Conservation (phyloP, 2,113 vertebrate genomes). For the Poecile atricapillus region DNA sequence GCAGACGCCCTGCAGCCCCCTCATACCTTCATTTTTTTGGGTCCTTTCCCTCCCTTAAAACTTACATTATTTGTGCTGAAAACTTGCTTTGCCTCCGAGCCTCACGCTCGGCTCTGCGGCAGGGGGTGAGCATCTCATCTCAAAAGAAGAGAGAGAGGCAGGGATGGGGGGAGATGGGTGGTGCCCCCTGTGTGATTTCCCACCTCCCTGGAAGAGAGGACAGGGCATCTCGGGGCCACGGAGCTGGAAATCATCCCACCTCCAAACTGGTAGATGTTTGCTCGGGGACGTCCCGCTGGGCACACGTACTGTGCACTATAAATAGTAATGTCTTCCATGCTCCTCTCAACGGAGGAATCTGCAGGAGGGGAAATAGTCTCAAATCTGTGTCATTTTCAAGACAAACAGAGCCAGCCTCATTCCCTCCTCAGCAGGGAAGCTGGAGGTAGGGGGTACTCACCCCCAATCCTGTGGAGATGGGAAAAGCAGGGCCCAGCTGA, state of each 20-base stretch:
- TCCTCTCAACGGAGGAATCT: constrained; percentile 23
- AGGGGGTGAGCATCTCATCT: neutral
- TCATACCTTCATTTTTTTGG: neutral
- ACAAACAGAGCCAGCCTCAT: constrained; percentile 42
- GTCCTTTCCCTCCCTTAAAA: neutral
- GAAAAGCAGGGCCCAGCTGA: neutral
- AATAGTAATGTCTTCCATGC: constrained; percentile 58
- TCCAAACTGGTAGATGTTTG: neutral
- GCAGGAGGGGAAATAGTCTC: constrained; percentile 63
- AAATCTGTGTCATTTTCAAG: constrained; percentile 54
- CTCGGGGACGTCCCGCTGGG: constrained; percentile 35
- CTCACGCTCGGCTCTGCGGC: fast-evolving
- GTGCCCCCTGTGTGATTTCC: neutral
- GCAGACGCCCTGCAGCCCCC: neutral
- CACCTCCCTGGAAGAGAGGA: neutral
- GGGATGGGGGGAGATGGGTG: neutral
- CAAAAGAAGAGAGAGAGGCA: neutral
- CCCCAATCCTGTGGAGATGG: neutral
- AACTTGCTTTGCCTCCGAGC: neutral
- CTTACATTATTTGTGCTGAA: neutral
- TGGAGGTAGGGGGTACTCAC: neutral
- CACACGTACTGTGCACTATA: constrained; percentile 50
- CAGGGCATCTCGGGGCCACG: neutral
- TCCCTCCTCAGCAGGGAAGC: constrained; percentile 6
- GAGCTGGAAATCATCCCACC: neutral